Percentiles rank a stretch among this genome's conserved stretches.
Conservation (phyloP, 2,888 invertebrate genomes). For the Chloromyia formosa region DNA sequence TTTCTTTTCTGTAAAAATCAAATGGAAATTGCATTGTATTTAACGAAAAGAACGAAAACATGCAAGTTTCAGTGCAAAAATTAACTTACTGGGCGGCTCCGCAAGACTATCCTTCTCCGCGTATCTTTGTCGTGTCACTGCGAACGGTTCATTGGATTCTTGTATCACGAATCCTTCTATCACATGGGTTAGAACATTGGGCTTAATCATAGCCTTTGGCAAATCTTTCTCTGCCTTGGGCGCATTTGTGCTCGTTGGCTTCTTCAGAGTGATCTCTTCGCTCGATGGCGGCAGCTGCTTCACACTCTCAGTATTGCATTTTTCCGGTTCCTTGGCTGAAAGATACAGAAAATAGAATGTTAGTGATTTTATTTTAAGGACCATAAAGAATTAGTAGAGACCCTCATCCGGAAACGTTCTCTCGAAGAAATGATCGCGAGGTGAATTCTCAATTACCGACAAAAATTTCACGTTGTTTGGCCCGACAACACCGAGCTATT, state of each 20-base stretch:
- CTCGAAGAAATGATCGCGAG: no score
- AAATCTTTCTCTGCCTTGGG: slow-evolving; percentile 65
- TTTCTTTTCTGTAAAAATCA: slow-evolving; percentile 58
- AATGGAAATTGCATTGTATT: slow-evolving; percentile 11
- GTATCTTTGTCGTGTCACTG: slow-evolving; percentile 73
- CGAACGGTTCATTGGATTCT: slow-evolving; percentile 91
- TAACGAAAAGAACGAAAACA: slow-evolving; percentile 24
- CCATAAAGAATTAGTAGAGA: no score
- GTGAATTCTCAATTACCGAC: no score
- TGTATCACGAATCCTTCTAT: slow-evolving; percentile 97
- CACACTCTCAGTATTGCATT: slow-evolving; percentile 10
- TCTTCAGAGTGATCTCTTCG: slow-evolving; percentile 29
- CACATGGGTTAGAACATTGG: slow-evolving; percentile 93
- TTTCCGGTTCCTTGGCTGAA: slow-evolving; percentile 42
- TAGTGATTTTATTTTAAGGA: no score
- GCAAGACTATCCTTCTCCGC: slow-evolving; percentile 71
- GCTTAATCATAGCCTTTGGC: slow-evolving; percentile 93
- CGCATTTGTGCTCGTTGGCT: slow-evolving; percentile 49
- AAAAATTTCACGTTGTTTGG: no score
- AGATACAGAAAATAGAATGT: not conserved
- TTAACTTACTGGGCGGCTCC: slow-evolving; percentile 83
- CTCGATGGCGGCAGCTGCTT: slow-evolving; percentile 44
- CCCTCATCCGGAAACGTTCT: no score
- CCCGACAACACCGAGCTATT: no score
- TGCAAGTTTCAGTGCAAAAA: no score